Evolutionary conservation across 2,888 invertebrate species (phyloP), one percentile per base, ranked within the genome.

Genomic region (Eulithis testata): DNA sequence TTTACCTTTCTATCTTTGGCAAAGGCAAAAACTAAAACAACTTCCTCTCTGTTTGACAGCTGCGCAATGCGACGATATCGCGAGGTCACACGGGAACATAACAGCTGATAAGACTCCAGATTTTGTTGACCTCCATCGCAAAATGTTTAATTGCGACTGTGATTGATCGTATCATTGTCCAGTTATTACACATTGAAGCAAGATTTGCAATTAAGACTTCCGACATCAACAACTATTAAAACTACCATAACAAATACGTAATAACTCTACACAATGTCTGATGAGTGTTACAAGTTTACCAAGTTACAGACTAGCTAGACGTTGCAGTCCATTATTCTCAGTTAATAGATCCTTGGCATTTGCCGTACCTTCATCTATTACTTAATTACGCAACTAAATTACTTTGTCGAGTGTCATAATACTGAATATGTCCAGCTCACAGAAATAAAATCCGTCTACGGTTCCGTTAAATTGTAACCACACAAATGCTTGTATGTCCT

Each of bases 41-140:
- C 69, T 68, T 71, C 71, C 70, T 69, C 64, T 63, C 58, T 47
- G 59, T 73, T 70, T 69, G 70, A 70, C 68, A 67, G 81, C 83
- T 84, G 84, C 86, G 85, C 84, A 85, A 72, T 85, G 84, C 84
- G 83, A 77, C 82, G 78, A 76, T 82, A 82, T 72, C 73, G 68
- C 78, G 82, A 85, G 86, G 84, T 85, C 84, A 75, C 76, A 80
- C 75, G 75, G 73, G 72, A 74, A 72, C 76, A 74, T 72, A 70
- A 70, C 64, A 70, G 73, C 77, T 80, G 83, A 83, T 85, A 84
- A 77, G 71, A 57, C 68, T 71, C 72, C 73, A 69, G 70, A 76
- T 75, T 77, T 76, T 74, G 80, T 73, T 79, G 77, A 75, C 80
- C 79, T 81, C 78, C 66, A 66, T 61, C 53, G 53, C 67, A 40